Conservation (phyloP, 2,888 invertebrate genomes). For the Slavum lentiscoides region DNA sequence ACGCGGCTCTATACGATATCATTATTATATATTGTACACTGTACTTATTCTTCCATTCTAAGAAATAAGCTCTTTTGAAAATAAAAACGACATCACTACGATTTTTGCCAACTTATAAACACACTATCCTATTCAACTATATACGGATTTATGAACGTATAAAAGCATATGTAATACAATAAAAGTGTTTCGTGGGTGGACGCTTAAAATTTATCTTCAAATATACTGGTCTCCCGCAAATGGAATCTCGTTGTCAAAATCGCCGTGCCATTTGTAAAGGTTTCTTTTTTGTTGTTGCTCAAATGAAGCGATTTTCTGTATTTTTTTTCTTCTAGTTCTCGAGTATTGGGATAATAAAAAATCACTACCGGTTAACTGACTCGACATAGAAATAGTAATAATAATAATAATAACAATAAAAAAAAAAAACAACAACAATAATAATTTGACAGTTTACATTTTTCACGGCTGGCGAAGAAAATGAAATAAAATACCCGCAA, state of each 20-base stretch:
- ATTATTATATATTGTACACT: too few species aligned
- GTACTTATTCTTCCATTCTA: too few species aligned
- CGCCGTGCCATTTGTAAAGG: slow-evolving; percentile 6
- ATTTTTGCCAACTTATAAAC: too few species aligned
- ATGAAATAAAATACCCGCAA: background rate
- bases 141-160: background rate
- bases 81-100: too few species aligned
- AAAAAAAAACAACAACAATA: background rate
- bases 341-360: background rate
- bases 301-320: background rate
- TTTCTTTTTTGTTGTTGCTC: background rate
- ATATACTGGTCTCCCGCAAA: background rate
- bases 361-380: background rate
- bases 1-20: too few species aligned
- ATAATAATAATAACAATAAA: too few species aligned
- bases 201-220: background rate
- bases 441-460: background rate
- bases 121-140: too few species aligned
- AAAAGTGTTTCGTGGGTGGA: background rate
- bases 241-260: slow-evolving; percentile 3
- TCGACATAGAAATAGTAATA: background rate
- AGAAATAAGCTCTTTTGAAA: too few species aligned
- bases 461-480: background rate
- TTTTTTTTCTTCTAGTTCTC: background rate
- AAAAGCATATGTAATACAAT: background rate